Percentiles rank a stretch among this genome's conserved stretches.
Evolutionary conservation across 2,797 vertebrate species (phyloP).

Genomic region (Cottoperca gobio): DNA sequence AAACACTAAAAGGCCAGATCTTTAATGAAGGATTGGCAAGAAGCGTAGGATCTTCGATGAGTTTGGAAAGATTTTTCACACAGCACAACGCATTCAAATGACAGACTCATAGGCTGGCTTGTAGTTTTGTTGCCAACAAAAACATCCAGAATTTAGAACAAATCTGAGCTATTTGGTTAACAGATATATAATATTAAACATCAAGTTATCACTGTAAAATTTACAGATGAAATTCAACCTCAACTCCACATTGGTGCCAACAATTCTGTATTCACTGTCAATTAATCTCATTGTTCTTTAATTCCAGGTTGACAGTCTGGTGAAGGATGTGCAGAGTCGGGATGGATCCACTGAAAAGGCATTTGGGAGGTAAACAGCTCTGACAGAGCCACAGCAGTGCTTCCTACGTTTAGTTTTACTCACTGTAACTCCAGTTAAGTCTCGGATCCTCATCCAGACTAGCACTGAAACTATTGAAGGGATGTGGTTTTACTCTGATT

Average conservation of each 20-base stretch:
- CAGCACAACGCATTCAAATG: no score
- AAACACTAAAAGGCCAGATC: background rate
- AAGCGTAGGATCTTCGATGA: background rate
- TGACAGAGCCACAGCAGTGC: background rate
- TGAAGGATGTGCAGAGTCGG: conserved; percentile 57
- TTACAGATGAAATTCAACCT: no score
- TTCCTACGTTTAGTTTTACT: background rate
- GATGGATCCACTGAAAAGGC: conserved; percentile 52
- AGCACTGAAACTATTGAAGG: background rate
- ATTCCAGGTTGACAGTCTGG: conserved; percentile 71
- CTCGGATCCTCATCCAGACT: background rate
- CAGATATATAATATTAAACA: no score
- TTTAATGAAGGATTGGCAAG: background rate
- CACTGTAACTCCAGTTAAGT: background rate
- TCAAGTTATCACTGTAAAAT: no score
- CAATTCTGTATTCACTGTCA: background rate
- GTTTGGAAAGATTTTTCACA: no score
- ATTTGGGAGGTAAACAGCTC: conserved; percentile 59
- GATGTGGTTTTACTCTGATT: background rate
- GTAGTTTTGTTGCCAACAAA: background rate
- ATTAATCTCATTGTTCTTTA: background rate
- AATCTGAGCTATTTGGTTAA: background rate
- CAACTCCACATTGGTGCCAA: background rate
- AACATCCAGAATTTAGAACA: background rate
- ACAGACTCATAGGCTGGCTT: no score